Base-by-base conservation (phyloP, 2,113 vertebrate genomes). In the Pica pica region DNA sequence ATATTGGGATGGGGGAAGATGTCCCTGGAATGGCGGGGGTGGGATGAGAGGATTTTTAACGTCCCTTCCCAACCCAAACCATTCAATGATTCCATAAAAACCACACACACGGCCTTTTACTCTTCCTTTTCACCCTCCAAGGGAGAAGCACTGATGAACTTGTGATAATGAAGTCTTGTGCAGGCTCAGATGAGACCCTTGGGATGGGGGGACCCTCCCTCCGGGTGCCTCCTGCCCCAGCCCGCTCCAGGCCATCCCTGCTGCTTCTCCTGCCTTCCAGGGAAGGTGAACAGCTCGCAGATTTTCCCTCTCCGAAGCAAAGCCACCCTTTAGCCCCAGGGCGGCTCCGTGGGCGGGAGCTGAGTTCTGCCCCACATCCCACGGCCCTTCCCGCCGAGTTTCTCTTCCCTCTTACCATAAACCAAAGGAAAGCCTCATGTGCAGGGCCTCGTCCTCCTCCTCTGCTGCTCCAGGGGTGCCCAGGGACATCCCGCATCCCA, bases 371-470 rank as follows among this genome's bases (percentile, higher is more conserved):
- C 61, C 28, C 77, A 65, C 68, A 35, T 30, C 64, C 87, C 76
- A 39, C 42, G 5, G 22, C 26, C 2, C 39, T 65, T 77, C 83
- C 56, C 24, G 1, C 22, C 9, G 52, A 42, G 59, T 97, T 97
- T 95, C 94, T 73, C 86, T 97, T 97, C 94, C 94, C 92, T 61
- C n/a, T 94, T 97, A 85, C 87, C 16, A 33, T 69, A 90, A 96
- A 86, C n/a, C 56, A 55, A 78, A 42, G 1, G 59, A 94, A 96
- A 96, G 17, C 52, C n/a, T 17, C 19, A 28, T 19, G 44, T n/a
- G 85, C 4, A 12, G 75, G 60, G 35, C 14, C 56, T 23, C 5
- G 1, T 23, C 41, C 65, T 33, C 6, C 1, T 44, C 24, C 57
- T 47, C 52, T 4, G 2, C 46, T 2, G 10, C 20, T 16, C 55